Conservation (phyloP, 2,113 vertebrate species). For the Zapus hudsonius region DNA sequence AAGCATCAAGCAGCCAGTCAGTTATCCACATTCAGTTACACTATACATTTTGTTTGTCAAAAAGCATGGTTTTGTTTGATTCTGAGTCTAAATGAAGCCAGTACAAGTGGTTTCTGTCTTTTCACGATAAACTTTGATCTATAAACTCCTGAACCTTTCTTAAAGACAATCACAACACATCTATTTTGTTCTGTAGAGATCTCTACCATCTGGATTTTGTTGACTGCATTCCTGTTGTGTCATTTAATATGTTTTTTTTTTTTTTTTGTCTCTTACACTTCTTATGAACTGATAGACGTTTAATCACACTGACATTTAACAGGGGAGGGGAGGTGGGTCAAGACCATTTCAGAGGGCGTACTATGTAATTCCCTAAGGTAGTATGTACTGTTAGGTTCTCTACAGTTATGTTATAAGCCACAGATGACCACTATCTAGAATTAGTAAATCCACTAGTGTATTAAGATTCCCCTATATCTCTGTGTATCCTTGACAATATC, state of each 20-base stretch:
- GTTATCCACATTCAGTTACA: not conserved
- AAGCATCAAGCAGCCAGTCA: not conserved
- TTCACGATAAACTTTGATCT: no score
- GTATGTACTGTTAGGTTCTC: slow-evolving; percentile 3
- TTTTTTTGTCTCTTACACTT: slow-evolving; percentile 19
- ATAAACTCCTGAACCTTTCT: no score
- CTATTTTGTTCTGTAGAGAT: not conserved
- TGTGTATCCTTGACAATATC: slow-evolving; percentile 9
- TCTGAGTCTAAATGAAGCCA: not conserved
- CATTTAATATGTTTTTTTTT: slow-evolving; percentile 3
- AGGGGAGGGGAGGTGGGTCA: not conserved
- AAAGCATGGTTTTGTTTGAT: slow-evolving; percentile 3
- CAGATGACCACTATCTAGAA: not conserved
- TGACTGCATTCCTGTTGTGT: slow-evolving; percentile 10
- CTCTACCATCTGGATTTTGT: slow-evolving; percentile 29
- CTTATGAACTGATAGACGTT: not conserved
- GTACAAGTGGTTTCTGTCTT: not conserved
- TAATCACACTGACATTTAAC: not conserved
- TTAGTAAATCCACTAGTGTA: slow-evolving; percentile 15
- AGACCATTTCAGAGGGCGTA: not conserved
- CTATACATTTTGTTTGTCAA: not conserved
- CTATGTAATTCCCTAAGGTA: not conserved
- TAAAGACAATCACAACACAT: not conserved
- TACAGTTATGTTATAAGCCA: slow-evolving; percentile 32
- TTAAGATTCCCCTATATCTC: not conserved